phyloP scores from a whole-genome alignment of 1,140 invertebrate species.

The Pararge aegeria region DNA sequence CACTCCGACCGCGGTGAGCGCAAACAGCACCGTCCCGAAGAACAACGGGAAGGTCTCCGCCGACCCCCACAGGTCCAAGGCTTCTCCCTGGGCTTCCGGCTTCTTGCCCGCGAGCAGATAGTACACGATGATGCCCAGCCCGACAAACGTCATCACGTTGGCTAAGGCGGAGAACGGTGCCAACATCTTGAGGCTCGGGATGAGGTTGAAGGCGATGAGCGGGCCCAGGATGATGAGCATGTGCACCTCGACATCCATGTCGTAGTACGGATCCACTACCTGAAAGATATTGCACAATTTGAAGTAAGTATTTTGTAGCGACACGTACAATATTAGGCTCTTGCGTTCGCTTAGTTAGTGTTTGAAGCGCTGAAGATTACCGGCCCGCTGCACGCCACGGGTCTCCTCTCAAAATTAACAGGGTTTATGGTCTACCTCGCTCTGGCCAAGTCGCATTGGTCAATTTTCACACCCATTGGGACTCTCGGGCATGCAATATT shows the following conservation, averaged over 20 bases:
- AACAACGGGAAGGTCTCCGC: slow-evolving; percentile 84
- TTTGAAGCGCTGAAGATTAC: no score
- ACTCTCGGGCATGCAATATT: no score
- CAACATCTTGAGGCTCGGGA: slow-evolving; percentile 88
- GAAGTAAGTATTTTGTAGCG: no score
- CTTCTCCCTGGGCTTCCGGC: slow-evolving; percentile 76
- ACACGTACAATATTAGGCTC: no score
- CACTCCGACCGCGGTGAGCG: slow-evolving; percentile 93
- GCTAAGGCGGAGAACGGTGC: slow-evolving; percentile 91
- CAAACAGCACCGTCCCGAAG: slow-evolving; percentile 94
- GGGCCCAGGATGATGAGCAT: slow-evolving; percentile 85
- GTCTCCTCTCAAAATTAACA: no score
- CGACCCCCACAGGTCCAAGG: slow-evolving; percentile 80
- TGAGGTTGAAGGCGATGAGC: slow-evolving; percentile 85
- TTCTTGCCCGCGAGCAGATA: slow-evolving; percentile 84
- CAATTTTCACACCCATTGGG: no score
- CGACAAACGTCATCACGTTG: slow-evolving; percentile 86
- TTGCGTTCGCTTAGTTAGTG: no score
- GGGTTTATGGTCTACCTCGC: no score
- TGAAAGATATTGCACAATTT: slow-evolving; percentile 32
- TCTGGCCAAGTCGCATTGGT: no score
- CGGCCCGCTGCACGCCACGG: no score
- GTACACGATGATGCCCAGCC: slow-evolving; percentile 85
- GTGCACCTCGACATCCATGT: slow-evolving; percentile 74
- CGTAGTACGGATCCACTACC: slow-evolving; percentile 74